Conservation (phyloP, 2,888 invertebrate genomes). For the Mesoligia furuncula region DNA sequence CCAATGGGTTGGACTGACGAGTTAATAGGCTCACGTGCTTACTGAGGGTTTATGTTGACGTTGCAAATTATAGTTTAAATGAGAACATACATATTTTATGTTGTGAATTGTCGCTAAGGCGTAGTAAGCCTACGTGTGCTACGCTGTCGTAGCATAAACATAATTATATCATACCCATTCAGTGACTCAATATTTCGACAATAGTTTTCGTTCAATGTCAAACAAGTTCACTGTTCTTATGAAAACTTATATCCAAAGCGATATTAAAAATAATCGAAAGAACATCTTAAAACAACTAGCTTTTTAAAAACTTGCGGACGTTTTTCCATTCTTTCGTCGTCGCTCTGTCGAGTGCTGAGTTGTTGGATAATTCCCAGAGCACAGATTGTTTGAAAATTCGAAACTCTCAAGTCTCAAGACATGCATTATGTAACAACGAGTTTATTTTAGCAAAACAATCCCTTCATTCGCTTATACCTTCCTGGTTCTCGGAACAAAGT, state of each 20-base stretch:
- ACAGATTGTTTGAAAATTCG: conserved; percentile 19
- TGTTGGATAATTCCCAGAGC: conserved; percentile 3
- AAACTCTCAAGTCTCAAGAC: conserved; percentile 22
- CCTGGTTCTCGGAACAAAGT: not conserved
- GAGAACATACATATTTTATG: not conserved
- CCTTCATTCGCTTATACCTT: not conserved
- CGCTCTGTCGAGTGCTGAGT: not conserved
- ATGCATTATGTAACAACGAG: conserved; percentile 15
- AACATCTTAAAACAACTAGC: not conserved
- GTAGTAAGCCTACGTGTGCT: not conserved
- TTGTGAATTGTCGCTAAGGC: not conserved
- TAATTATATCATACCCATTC: not conserved
- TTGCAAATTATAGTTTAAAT: conserved; percentile 13
- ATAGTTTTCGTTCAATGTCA: too few species aligned
- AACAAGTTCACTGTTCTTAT: too few species aligned
- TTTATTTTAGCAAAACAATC: conserved; percentile 24
- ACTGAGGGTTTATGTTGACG: not conserved
- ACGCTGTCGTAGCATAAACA: not conserved
- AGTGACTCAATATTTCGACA: too few species aligned
- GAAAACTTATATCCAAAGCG: too few species aligned
- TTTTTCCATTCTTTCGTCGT: not conserved
- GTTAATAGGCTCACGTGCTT: conserved; percentile 24
- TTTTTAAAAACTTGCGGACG: not conserved
- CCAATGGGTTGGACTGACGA: conserved; percentile 3
- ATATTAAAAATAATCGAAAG: not conserved